Percentiles rank a stretch among this genome's conserved stretches.
These are phyloP conservation scores for Epinotia ramella DNA, from an alignment of 2,888 invertebrate genomes.

Conservation along the genomic window DNA sequence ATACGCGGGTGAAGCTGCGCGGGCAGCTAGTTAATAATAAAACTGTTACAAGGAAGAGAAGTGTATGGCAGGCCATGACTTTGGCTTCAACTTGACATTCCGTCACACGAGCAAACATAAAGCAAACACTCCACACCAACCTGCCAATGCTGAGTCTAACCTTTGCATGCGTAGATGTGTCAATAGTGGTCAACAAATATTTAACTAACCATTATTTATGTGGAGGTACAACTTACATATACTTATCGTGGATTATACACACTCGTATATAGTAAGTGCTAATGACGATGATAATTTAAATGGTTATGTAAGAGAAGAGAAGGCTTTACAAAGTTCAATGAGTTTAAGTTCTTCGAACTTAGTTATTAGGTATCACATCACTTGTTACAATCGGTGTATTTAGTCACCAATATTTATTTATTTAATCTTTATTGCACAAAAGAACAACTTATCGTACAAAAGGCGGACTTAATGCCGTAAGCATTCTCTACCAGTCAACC, in stretches of 20 bases:
- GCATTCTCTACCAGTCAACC: no score
- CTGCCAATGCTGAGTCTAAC: slow-evolving; percentile 67
- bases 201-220: slow-evolving; percentile 54
- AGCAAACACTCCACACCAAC: slow-evolving; percentile 63
- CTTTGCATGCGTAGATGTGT: slow-evolving; percentile 63
- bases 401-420: no score
- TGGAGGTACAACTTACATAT: slow-evolving; percentile 28
- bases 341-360: neutral
- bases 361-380: neutral
- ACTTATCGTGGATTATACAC: neutral
- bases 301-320: neutral
- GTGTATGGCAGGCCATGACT: slow-evolving; percentile 53
- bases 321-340: neutral
- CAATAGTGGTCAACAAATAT: slow-evolving; percentile 70
- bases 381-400: neutral
- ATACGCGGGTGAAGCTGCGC: no score
- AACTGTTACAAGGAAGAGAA: slow-evolving; percentile 19
- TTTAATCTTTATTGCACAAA: no score
- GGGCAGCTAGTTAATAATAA: neutral
- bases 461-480: no score
- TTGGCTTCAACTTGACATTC: slow-evolving; percentile 66
- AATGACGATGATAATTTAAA: neutral
- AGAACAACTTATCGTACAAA: no score
- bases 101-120: slow-evolving; percentile 58
- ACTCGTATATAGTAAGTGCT: slow-evolving; percentile 7